Evolutionary conservation across 1,140 invertebrate species (phyloP).

Genomic region (Drosophila simulans): DNA sequence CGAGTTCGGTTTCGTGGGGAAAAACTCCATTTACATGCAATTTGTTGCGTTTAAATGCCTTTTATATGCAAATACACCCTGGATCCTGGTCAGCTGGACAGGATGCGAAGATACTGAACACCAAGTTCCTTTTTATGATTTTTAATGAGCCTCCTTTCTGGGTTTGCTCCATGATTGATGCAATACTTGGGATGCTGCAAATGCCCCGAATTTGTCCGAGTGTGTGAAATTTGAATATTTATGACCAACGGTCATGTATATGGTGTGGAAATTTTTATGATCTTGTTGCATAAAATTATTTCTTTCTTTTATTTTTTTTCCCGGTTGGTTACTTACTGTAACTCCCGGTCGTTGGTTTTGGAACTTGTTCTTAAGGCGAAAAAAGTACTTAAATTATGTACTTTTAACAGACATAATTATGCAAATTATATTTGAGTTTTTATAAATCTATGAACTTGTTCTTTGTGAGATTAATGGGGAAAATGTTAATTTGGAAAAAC

Average conservation of each 20-base stretch:
- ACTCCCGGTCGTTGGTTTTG: slow-evolving; percentile 7
- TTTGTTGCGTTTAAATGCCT: slow-evolving; percentile 82
- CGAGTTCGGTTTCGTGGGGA: slow-evolving; percentile 54
- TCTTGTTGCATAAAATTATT: slow-evolving; percentile 67
- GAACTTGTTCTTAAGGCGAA: slow-evolving; percentile 71
- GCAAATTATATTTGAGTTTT: slow-evolving; percentile 29
- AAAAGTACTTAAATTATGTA: slow-evolving; percentile 60
- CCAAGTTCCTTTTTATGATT: slow-evolving; percentile 67
- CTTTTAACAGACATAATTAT: slow-evolving; percentile 57
- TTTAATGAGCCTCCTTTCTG: slow-evolving; percentile 70
- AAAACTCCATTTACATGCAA: slow-evolving; percentile 80
- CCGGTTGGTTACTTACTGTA: slow-evolving; percentile 30
- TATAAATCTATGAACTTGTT: slow-evolving; percentile 2
- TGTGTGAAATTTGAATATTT: slow-evolving; percentile 81
- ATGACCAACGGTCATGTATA: slow-evolving; percentile 84
- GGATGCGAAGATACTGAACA: slow-evolving; percentile 44
- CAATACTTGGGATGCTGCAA: slow-evolving; percentile 63
- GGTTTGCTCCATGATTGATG: slow-evolving; percentile 69
- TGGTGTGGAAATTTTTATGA: slow-evolving; percentile 80
- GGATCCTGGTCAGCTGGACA: slow-evolving; percentile 68
- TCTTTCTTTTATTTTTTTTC: slow-evolving; percentile 1
- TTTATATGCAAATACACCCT: slow-evolving; percentile 81
- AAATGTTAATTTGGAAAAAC: neutral
- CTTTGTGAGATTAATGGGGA: neutral
- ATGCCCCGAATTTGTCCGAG: slow-evolving; percentile 4